These are phyloP conservation scores for Datnioides undecimradiatus DNA, from an alignment of 2,113 vertebrate species.

Conservation along the genomic window DNA sequence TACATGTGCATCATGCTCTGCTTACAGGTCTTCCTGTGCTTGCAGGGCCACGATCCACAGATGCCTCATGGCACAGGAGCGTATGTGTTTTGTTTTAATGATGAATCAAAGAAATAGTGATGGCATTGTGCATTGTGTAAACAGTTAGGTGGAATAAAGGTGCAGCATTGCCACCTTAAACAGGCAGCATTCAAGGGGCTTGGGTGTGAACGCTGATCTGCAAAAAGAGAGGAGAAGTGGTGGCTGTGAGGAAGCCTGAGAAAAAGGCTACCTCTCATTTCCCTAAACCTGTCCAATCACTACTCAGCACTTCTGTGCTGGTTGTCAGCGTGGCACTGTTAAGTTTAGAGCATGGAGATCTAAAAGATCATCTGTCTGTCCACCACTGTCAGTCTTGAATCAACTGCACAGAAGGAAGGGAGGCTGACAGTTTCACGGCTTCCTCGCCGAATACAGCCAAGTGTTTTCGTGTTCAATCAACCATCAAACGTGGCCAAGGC, in stretches of 20 bases:
- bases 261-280: conserved; percentile 35
- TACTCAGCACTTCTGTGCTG: conserved; percentile 55
- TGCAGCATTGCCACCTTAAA: too few species aligned
- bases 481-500: conserved; percentile 80
- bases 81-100: too few species aligned
- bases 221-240: conserved; percentile 5
- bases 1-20: too few species aligned
- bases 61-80: too few species aligned
- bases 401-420: conserved; percentile 31
- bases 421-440: conserved; percentile 73
- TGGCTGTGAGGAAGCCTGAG: conserved; percentile 24
- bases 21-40: too few species aligned
- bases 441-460: conserved; percentile 71
- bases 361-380: conserved; percentile 67
- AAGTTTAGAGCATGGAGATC: conserved; percentile 58
- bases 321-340: conserved; percentile 65
- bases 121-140: too few species aligned
- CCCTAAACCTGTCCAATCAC: conserved; percentile 42
- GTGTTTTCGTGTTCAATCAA: conserved; percentile 83
- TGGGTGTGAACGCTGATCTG: conserved; percentile 46
- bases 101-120: too few species aligned
- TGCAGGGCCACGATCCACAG: too few species aligned
- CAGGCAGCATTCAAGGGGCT: too few species aligned
- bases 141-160: too few species aligned
- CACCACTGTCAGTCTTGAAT: conserved; percentile 43